phyloP scores from a whole-genome alignment of 2,797 vertebrate genomes.

The Macropodus opercularis region DNA sequence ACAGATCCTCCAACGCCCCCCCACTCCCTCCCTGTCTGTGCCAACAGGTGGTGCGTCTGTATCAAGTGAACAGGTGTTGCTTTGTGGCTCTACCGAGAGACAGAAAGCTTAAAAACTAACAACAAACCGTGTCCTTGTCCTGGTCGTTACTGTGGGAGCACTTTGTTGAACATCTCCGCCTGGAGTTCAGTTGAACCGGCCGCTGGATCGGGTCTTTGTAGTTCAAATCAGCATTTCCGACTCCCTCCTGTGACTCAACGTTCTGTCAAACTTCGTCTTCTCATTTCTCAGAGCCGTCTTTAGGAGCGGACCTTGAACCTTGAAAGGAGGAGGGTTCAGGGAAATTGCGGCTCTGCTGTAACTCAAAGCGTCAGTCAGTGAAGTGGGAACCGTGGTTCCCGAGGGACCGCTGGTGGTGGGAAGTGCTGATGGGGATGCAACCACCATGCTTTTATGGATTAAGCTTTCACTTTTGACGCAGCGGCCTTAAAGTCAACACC shows the following conservation, averaged over 20 bases:
- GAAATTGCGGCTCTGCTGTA: not conserved
- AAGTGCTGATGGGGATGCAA: constrained; percentile 12
- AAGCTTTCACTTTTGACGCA: constrained; percentile 15
- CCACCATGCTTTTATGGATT: constrained; percentile 34
- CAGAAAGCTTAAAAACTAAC: constrained; percentile 27
- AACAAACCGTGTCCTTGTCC: constrained; percentile 54
- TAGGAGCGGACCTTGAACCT: constrained; percentile 35
- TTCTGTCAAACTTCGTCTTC: constrained; percentile 9
- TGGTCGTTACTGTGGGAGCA: constrained; percentile 62
- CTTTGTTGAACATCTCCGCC: constrained; percentile 44
- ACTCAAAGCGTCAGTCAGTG: constrained; percentile 8
- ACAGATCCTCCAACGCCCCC: constrained; percentile 10
- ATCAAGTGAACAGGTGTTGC: constrained; percentile 82
- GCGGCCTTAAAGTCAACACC: constrained; percentile 14
- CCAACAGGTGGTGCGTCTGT: constrained; percentile 77
- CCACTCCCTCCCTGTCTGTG: constrained; percentile 10
- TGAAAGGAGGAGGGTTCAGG: not conserved
- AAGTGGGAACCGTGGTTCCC: not conserved
- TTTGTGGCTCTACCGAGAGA: constrained; percentile 70
- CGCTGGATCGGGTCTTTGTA: not conserved
- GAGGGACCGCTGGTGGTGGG: constrained; percentile 30
- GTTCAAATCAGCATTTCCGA: not conserved
- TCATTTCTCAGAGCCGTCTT: constrained; percentile 16
- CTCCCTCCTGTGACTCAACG: not conserved
- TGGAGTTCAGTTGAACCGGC: constrained; percentile 32